phyloP scores from a whole-genome alignment of 2,113 vertebrate species.

The Indri indri region DNA sequence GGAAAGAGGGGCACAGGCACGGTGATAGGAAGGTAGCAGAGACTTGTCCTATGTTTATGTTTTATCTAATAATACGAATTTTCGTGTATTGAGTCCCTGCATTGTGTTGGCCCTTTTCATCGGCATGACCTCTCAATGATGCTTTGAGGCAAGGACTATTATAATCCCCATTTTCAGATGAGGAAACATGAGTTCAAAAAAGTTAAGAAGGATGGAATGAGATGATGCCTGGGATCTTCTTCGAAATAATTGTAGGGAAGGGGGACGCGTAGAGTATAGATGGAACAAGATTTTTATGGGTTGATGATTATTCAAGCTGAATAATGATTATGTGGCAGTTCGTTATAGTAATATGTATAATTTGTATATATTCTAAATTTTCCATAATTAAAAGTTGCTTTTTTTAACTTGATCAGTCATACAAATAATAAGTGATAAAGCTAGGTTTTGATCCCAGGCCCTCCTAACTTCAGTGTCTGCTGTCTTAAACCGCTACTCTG shows the following conservation, averaged over 20 bases:
- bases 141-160: background rate
- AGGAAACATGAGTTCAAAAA: background rate
- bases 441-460: background rate
- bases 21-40: background rate
- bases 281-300: background rate
- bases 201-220: background rate
- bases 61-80: background rate
- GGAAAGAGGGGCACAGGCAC: background rate
- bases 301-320: background rate
- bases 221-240: background rate
- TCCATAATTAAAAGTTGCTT: background rate
- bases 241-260: background rate
- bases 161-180: background rate
- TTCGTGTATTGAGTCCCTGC: background rate
- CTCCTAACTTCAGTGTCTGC: background rate
- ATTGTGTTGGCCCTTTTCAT: background rate
- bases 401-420: background rate
- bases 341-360: background rate
- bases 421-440: background rate
- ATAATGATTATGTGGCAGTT: background rate
- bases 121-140: background rate
- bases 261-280: background rate
- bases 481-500: background rate
- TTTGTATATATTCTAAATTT: background rate
- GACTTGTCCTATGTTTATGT: background rate